phyloP scores from a whole-genome alignment of 1,140 invertebrate species.

The Conus ventricosus region DNA sequence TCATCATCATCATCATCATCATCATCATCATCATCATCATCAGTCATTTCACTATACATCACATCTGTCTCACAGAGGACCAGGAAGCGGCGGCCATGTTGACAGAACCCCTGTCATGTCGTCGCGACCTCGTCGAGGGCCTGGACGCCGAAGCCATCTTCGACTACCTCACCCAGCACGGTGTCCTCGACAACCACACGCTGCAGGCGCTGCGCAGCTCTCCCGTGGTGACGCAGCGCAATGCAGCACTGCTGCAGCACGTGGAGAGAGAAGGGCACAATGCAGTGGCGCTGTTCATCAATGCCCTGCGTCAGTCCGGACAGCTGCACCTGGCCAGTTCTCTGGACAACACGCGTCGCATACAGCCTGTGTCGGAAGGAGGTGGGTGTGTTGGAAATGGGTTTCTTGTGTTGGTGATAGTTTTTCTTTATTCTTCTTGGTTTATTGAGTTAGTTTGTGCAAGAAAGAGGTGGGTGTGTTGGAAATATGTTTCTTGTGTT shows the following conservation, averaged over 20 bases:
- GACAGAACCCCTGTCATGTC: conserved; percentile 55
- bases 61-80: conserved; percentile 31
- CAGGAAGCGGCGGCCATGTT: conserved; percentile 47
- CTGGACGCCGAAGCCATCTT: conserved; percentile 69
- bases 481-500: background rate
- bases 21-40: background rate
- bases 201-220: conserved; percentile 56
- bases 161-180: conserved; percentile 71
- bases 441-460: background rate
- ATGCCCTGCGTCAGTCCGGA: conserved; percentile 70
- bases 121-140: conserved; percentile 67
- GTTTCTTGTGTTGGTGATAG: background rate
- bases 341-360: conserved; percentile 64
- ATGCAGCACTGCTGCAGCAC: conserved; percentile 63
- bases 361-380: conserved; percentile 67
- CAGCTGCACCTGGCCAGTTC: conserved; percentile 70
- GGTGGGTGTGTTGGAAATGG: conserved; percentile 44
- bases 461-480: conserved; percentile 56
- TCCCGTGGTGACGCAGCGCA: conserved; percentile 56
- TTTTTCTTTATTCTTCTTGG: background rate
- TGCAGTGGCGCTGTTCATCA: conserved; percentile 69
- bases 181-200: conserved; percentile 59
- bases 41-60: no score
- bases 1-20: no score
- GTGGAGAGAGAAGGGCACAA: conserved; percentile 63